Evolutionary conservation across 2,113 vertebrate genomes (phyloP).

Genomic region (Neoarius graeffei): DNA sequence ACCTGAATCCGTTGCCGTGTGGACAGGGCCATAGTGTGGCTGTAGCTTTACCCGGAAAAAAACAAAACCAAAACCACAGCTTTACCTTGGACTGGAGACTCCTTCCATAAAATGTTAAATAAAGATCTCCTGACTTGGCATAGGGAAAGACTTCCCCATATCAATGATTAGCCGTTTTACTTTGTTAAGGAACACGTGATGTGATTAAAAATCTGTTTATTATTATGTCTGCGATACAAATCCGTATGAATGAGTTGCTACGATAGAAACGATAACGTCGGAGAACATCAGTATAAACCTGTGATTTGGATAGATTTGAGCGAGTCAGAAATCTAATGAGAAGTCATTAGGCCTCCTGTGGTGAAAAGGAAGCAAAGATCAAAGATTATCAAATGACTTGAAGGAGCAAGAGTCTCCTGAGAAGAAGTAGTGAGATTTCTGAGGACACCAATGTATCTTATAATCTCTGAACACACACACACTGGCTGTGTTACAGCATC

Average conservation of each 20-base stretch:
- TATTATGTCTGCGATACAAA: background rate
- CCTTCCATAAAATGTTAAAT: background rate
- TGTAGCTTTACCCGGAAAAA: background rate
- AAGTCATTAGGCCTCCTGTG: conserved; percentile 13
- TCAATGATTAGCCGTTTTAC: background rate
- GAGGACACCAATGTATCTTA: background rate
- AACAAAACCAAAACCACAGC: background rate
- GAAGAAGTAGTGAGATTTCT: background rate
- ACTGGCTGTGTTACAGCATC: conserved; percentile 15
- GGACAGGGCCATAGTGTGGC: too few species aligned
- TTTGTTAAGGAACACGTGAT: too few species aligned
- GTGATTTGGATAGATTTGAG: background rate
- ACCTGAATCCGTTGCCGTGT: too few species aligned
- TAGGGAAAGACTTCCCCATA: background rate
- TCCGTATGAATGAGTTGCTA: background rate
- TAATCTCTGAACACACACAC: background rate
- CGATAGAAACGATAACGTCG: background rate
- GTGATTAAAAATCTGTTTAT: too few species aligned
- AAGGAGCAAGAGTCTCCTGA: conserved; percentile 3
- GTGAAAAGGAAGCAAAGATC: conserved; percentile 14
- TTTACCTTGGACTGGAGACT: background rate
- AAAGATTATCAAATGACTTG: conserved; percentile 12
- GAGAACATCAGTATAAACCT: too few species aligned
- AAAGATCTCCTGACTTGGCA: background rate
- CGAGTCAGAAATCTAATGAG: background rate